These are phyloP conservation scores for Dynastes maya DNA, from an alignment of 2,888 invertebrate genomes.

Conservation along the genomic window DNA sequence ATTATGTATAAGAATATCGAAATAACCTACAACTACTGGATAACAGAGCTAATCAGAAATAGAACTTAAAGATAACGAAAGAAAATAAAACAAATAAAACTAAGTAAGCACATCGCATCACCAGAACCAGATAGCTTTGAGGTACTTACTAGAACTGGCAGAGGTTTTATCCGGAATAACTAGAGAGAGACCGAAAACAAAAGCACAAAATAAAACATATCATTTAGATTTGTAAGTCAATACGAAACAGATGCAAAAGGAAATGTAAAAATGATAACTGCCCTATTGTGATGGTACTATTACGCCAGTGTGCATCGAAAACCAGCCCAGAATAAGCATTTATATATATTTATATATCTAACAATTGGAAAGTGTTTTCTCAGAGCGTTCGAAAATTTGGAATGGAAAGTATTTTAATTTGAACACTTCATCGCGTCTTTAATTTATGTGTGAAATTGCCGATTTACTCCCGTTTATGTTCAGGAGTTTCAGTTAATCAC, in stretches of 20 bases:
- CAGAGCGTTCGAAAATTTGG: too few species aligned
- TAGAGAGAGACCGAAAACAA: conserved; percentile 77
- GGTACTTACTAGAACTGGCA: conserved; percentile 98
- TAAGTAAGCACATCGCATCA: conserved; percentile 66
- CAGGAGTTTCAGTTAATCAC: conserved; percentile 15
- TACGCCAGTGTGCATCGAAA: conserved; percentile 9
- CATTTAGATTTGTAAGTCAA: conserved; percentile 19
- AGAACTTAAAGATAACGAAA: conserved; percentile 24
- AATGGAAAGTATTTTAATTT: not conserved
- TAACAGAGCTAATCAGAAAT: conserved; percentile 19
- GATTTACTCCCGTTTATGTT: not conserved
- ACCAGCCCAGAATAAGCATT: conserved; percentile 22
- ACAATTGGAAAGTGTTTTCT: too few species aligned
- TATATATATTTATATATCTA: not conserved
- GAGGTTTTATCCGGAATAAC: conserved; percentile 99
- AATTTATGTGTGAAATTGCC: not conserved
- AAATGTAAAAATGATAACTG: conserved; percentile 20
- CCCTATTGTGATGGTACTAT: not conserved
- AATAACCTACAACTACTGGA: conserved; percentile 17
- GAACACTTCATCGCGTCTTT: not conserved
- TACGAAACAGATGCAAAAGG: conserved; percentile 22
- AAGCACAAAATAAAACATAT: conserved; percentile 54
- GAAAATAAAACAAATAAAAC: conserved; percentile 42
- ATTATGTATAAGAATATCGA: not conserved
- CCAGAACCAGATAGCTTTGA: conserved; percentile 65